Conservation (phyloP, 2,797 vertebrate species). For the Linurgus olivaceus region DNA sequence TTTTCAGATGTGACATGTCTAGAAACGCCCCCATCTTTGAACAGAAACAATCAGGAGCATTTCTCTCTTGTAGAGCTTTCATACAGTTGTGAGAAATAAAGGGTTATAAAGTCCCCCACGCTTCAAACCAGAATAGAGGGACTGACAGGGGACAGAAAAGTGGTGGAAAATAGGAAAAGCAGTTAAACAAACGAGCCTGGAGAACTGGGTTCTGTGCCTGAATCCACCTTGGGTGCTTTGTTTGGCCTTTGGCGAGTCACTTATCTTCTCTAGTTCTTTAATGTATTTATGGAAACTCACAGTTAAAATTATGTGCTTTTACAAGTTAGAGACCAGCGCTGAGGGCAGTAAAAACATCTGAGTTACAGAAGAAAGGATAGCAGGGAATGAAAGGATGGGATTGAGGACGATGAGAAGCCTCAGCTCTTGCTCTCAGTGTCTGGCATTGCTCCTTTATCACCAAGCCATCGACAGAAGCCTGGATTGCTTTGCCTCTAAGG, state of each 20-base stretch:
- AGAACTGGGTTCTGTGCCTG: not conserved
- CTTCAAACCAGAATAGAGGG: not conserved
- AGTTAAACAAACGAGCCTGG: not conserved
- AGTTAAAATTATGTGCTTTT: not conserved
- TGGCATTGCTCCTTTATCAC: not conserved
- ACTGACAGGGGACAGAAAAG: constrained; percentile 37
- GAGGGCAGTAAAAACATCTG: not conserved
- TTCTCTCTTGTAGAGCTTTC: not conserved
- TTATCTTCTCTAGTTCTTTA: not conserved
- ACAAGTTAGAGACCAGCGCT: not conserved
- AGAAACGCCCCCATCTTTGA: constrained; percentile 52
- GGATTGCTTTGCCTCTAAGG: constrained; percentile 35
- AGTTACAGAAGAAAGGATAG: not conserved
- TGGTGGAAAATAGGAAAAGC: constrained; percentile 13
- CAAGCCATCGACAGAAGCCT: not conserved
- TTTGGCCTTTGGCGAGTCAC: not conserved
- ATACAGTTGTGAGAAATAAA: constrained; percentile 14
- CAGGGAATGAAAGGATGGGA: not conserved
- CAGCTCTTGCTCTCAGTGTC: not conserved
- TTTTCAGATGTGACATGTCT: constrained; percentile 42
- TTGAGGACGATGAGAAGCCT: not conserved
- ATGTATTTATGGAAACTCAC: not conserved
- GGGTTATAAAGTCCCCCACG: constrained; percentile 15
- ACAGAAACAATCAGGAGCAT: not conserved
- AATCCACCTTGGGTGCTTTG: not conserved